Percentiles rank a stretch among this genome's conserved stretches.
phyloP scores from a whole-genome alignment of 2,113 vertebrate genomes.

The Tragelaphus strepsiceros region DNA sequence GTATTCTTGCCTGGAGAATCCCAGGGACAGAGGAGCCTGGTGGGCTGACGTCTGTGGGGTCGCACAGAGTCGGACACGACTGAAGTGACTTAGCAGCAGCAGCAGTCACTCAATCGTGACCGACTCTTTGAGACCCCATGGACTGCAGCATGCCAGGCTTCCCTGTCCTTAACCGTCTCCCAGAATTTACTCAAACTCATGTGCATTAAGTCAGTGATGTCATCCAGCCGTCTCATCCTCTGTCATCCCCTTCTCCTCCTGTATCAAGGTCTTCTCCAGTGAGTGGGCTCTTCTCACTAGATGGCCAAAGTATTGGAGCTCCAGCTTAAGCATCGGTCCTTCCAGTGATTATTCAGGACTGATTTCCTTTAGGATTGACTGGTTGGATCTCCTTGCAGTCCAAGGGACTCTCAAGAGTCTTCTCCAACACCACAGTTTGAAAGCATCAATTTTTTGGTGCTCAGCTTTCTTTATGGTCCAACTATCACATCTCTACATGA shows the following conservation, averaged over 20 bases:
- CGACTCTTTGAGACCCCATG: not conserved
- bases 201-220: not conserved
- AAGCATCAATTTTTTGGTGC: not conserved
- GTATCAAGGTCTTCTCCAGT: not conserved
- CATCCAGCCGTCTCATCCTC: not conserved
- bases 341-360: not conserved
- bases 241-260: not conserved
- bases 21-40: no score
- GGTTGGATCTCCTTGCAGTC: not conserved
- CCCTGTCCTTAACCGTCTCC: not conserved
- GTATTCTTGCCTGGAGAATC: no score
- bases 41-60: no score
- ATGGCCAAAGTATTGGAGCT: not conserved
- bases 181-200: not conserved
- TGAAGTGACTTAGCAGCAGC: no score
- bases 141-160: not conserved
- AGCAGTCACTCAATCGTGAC: not conserved
- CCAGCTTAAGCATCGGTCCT: not conserved
- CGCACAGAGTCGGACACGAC: no score
- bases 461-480: not conserved
- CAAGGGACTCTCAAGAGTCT: not conserved
- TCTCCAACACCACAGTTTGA: not conserved
- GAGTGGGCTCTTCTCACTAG: not conserved
- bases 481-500: not conserved
- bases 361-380: not conserved